phyloP scores from a whole-genome alignment of 2,797 vertebrate genomes.

The Heteromormyrus szaboi region DNA sequence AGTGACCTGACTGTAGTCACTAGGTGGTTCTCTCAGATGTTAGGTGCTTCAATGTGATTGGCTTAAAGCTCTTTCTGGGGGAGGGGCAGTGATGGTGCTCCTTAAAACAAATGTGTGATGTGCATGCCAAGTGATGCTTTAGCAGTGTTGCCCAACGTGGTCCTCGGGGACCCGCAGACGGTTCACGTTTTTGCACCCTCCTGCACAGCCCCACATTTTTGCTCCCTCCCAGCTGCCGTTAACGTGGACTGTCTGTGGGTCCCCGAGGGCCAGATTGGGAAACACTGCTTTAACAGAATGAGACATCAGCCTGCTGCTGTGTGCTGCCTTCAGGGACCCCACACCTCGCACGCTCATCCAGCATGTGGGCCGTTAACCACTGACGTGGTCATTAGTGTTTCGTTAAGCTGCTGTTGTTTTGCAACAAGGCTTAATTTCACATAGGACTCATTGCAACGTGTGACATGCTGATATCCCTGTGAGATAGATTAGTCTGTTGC shows the following conservation, averaged over 20 bases:
- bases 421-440: background rate
- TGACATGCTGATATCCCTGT: background rate
- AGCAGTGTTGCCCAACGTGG: background rate
- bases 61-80: background rate
- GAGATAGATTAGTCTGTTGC: background rate
- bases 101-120: background rate
- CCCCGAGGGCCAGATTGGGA: background rate
- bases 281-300: background rate
- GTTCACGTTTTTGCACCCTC: background rate
- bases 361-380: background rate
- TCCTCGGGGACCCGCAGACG: background rate
- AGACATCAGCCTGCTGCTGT: background rate
- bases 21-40: background rate
- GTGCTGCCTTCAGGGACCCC: background rate
- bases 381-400: background rate
- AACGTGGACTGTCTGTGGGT: background rate
- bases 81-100: background rate
- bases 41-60: background rate
- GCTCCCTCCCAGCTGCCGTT: background rate
- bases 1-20: conserved; percentile 1
- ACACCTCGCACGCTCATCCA: background rate
- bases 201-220: background rate
- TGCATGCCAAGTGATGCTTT: background rate
- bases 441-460: background rate
- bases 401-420: background rate